A percentile compares a stretch with the other conserved stretches of the same genome.
Evolutionary conservation across 2,888 invertebrate genomes (phyloP).

Genomic region (Drosophila hawaiiensis): DNA sequence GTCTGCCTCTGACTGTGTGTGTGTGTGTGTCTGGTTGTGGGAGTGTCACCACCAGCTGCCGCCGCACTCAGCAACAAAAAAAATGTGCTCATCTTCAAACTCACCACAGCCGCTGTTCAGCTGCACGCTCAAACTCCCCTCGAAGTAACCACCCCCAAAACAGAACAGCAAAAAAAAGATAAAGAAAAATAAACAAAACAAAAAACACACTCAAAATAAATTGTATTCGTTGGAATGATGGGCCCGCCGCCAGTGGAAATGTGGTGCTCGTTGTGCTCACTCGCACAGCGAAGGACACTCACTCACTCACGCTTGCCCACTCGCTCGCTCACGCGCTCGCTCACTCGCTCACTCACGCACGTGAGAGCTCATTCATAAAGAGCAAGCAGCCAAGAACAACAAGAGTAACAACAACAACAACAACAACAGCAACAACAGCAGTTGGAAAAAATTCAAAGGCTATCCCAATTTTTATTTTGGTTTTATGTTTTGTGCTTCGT

Average conservation of each 20-base stretch:
- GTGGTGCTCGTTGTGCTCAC: slow-evolving; percentile 46
- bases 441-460: slow-evolving; percentile 33
- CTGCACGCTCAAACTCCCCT: slow-evolving; percentile 33
- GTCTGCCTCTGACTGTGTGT: slow-evolving; percentile 1
- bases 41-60: slow-evolving; percentile 73
- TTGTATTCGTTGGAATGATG: slow-evolving; percentile 64
- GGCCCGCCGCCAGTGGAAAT: slow-evolving; percentile 47
- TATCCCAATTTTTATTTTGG: slow-evolving; percentile 38
- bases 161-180: slow-evolving; percentile 12
- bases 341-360: slow-evolving; percentile 23
- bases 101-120: slow-evolving; percentile 48
- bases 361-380: slow-evolving; percentile 59
- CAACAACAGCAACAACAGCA: slow-evolving; percentile 14
- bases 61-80: slow-evolving; percentile 17
- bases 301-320: slow-evolving; percentile 16
- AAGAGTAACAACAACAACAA: slow-evolving; percentile 9
- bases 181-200: slow-evolving; percentile 50
- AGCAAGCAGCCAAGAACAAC: slow-evolving; percentile 29
- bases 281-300: slow-evolving; percentile 40
- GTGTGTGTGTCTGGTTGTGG: slow-evolving; percentile 50
- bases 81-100: slow-evolving; percentile 57
- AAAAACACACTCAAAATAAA: slow-evolving; percentile 73
- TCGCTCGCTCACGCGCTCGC: slow-evolving; percentile 3
- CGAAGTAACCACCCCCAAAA: slow-evolving; percentile 48
- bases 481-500: slow-evolving; percentile 1